Evolutionary conservation across 2,888 invertebrate species (phyloP).

Genomic region (Papilio protenor): DNA sequence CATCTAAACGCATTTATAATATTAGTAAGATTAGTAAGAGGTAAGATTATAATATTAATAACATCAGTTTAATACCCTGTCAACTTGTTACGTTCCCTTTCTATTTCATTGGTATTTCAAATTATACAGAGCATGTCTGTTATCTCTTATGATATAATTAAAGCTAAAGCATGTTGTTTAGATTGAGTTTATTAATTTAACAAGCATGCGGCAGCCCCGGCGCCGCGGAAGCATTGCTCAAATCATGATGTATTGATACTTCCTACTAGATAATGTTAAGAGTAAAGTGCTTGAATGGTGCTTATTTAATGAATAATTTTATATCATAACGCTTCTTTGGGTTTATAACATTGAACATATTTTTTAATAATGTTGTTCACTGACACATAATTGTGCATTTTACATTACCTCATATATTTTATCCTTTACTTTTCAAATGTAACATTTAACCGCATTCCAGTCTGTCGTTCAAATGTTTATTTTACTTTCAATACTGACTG

Average conservation of each 20-base stretch:
- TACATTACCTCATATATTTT: background rate
- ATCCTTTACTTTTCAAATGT: background rate
- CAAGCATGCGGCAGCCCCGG: conserved; percentile 52
- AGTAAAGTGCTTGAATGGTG: background rate
- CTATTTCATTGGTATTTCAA: conserved; percentile 2
- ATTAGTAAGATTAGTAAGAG: too few relatives aligned
- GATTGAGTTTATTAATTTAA: conserved; percentile 25
- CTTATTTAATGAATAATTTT: background rate
- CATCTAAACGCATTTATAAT: too few relatives aligned
- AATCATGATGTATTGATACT: conserved; percentile 47
- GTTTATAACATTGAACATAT: background rate
- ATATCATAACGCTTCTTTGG: too few relatives aligned
- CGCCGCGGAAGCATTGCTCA: conserved; percentile 49
- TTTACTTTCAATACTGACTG: conserved; percentile 9
- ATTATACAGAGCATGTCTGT: conserved; percentile 9
- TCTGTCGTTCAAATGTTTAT: conserved; percentile 7
- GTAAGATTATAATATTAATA: too few relatives aligned
- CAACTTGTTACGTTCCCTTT: background rate
- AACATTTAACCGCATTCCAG: background rate
- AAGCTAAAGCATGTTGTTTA: conserved; percentile 30
- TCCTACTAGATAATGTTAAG: conserved; percentile 24
- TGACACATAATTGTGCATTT: background rate
- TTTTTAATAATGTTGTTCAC: background rate
- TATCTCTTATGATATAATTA: conserved; percentile 15
- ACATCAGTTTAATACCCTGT: background rate